Evolutionary conservation across 2,113 vertebrate genomes (phyloP).

Genomic region (Phoenicopterus ruber): DNA sequence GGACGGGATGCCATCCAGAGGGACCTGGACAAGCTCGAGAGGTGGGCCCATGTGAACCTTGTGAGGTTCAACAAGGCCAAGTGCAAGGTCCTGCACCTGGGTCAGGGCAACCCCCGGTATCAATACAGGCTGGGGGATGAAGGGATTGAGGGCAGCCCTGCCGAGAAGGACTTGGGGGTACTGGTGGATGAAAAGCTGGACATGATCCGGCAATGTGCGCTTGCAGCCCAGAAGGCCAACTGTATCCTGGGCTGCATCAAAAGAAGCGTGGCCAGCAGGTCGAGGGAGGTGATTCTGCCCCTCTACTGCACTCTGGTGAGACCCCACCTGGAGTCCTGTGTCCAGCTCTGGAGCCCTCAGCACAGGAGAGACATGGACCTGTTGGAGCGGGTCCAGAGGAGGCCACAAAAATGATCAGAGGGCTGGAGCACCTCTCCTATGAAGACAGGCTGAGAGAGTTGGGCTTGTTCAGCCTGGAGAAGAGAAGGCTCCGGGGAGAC

Average conservation of each 20-base stretch:
- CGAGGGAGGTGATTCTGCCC: fast-evolving
- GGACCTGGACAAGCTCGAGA: not conserved
- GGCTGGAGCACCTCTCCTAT: fast-evolving
- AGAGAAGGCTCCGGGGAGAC: not conserved
- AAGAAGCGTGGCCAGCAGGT: not conserved
- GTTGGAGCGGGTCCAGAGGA: not conserved
- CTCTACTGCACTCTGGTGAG: not conserved
- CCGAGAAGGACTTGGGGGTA: not conserved
- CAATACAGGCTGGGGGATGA: not conserved
- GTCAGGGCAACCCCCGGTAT: fast-evolving
- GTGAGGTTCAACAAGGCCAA: not conserved
- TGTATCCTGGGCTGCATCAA: not conserved
- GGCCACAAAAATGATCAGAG: not conserved
- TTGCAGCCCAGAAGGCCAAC: not conserved
- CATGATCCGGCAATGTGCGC: fast-evolving
- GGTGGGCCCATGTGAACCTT: not conserved
- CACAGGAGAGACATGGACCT: too few relatives aligned
- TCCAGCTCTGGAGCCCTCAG: not conserved
- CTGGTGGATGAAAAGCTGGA: not conserved
- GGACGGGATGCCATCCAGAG: not conserved
- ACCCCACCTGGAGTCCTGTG: fast-evolving
- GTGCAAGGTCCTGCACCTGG: not conserved
- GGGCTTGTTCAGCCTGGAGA: not conserved
- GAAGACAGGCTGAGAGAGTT: not conserved
- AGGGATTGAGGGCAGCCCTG: not conserved